phyloP scores from a whole-genome alignment of 2,888 invertebrate genomes.

The Bombylius discolor region DNA sequence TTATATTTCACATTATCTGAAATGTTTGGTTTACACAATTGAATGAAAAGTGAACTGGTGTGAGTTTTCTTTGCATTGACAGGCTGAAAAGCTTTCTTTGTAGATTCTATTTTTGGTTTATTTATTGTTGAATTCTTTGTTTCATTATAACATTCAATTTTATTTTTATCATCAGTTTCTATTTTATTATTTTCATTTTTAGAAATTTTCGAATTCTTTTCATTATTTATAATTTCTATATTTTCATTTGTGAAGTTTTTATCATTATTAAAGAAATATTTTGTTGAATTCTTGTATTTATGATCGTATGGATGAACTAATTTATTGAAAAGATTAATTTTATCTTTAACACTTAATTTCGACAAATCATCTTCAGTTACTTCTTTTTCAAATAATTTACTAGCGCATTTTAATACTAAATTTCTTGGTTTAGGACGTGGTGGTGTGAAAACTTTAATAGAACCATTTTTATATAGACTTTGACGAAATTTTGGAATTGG shows the following conservation, averaged over 20 bases:
- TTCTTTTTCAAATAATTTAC: neutral
- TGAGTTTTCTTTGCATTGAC: neutral
- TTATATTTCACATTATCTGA: neutral
- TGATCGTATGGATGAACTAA: slow-evolving; percentile 24
- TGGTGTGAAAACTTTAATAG: neutral
- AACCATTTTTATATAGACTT: neutral
- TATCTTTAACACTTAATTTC: slow-evolving; percentile 29
- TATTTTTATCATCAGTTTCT: too few species aligned
- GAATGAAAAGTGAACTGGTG: neutral
- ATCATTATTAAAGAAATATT: too few species aligned
- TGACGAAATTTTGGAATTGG: neutral
- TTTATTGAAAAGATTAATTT: slow-evolving; percentile 27
- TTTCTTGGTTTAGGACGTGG: neutral
- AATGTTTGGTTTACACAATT: neutral
- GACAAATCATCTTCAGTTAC: slow-evolving; percentile 27
- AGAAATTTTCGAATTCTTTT: too few species aligned
- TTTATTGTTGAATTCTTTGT: too few species aligned
- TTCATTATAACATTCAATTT: neutral
- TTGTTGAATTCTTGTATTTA: neutral
- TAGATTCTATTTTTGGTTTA: neutral
- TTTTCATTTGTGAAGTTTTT: too few species aligned
- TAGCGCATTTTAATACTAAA: neutral
- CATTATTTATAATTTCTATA: too few species aligned
- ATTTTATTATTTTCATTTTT: too few species aligned
- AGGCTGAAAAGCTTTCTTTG: too few species aligned